Evolutionary conservation across 2,888 invertebrate species (phyloP).

Genomic region (Glyphotaelius pellucidus): DNA sequence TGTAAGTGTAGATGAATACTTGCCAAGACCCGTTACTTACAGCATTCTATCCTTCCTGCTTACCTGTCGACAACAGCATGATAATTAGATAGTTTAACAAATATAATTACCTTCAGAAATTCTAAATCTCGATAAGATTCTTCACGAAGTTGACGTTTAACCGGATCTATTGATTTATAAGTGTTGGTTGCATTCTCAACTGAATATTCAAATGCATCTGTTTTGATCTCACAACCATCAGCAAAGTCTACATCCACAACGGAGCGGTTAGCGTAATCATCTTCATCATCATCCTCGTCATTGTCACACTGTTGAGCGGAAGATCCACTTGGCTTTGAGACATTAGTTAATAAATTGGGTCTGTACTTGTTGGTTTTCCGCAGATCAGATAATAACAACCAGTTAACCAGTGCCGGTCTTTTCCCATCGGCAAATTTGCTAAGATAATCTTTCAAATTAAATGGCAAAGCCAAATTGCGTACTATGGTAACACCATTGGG

Average conservation of each 20-base stretch:
- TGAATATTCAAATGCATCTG: neutral
- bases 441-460: neutral
- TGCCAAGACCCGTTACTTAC: neutral
- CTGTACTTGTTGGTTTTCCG: neutral
- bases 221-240: neutral
- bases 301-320: neutral
- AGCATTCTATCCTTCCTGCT: neutral
- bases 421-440: neutral
- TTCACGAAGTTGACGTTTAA: neutral
- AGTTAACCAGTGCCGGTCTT: slow-evolving; percentile 20
- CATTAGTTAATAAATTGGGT: neutral
- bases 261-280: neutral
- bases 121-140: neutral
- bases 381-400: slow-evolving; percentile 24
- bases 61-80: neutral
- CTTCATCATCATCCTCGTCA: neutral
- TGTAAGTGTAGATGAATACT: no score
- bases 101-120: neutral
- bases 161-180: neutral
- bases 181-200: neutral
- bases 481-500: neutral
- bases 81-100: neutral
- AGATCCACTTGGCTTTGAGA: neutral
- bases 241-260: neutral
- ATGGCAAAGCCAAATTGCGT: neutral